Conservation (phyloP, 2,113 vertebrate species). For the Anas platyrhynchos region DNA sequence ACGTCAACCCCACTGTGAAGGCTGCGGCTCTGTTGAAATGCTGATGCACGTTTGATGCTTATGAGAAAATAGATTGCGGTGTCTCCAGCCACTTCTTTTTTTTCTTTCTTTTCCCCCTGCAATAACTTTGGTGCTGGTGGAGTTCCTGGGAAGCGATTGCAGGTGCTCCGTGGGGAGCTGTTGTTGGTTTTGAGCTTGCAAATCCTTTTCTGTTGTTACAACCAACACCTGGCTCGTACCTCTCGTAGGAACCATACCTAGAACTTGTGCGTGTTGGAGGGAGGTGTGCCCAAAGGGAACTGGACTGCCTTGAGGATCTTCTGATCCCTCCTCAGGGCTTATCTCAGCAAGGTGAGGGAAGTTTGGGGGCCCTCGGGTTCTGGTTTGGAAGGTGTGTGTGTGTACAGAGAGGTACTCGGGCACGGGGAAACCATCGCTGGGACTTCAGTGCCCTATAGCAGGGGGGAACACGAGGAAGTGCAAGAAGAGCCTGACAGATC, state of each 20-base stretch:
- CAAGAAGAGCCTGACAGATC: no score
- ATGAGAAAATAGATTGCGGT: background rate
- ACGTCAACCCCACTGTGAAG: conserved; percentile 17
- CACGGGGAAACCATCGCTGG: background rate
- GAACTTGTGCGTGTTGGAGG: accelerated
- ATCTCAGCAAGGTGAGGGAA: background rate
- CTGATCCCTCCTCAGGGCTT: background rate
- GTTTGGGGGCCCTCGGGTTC: background rate
- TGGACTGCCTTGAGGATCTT: background rate
- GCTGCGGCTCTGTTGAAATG: background rate
- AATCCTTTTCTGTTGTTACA: background rate
- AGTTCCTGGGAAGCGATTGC: background rate
- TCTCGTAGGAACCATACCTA: background rate
- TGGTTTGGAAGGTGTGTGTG: background rate
- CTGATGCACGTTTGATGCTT: background rate
- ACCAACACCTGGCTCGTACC: background rate
- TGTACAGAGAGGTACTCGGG: background rate
- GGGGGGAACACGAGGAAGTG: background rate
- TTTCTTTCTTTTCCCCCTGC: background rate
- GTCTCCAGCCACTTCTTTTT: background rate
- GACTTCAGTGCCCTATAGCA: background rate
- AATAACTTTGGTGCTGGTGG: background rate
- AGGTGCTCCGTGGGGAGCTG: background rate
- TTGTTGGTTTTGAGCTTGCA: background rate
- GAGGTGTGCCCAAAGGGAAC: background rate